Percentiles rank a stretch among this genome's conserved stretches.
phyloP scores from a whole-genome alignment of 2,797 vertebrate genomes.

The Crenichthys baileyi region DNA sequence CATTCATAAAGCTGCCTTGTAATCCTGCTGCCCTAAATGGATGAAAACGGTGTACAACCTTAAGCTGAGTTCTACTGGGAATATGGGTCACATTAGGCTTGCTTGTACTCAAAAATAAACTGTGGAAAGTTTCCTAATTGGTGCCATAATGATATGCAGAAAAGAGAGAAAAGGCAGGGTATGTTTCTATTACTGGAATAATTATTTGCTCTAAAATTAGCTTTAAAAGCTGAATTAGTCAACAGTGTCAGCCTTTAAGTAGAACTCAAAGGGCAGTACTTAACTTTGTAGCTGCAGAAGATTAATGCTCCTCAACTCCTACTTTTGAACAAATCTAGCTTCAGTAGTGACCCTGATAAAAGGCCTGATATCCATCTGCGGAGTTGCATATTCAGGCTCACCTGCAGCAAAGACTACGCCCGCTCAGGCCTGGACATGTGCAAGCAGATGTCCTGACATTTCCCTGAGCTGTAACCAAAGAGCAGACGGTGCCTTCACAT shows the following conservation, averaged over 20 bases:
- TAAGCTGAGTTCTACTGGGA: slow-evolving; percentile 26
- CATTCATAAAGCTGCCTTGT: slow-evolving; percentile 50
- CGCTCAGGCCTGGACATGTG: slow-evolving; percentile 12
- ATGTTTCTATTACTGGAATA: slow-evolving; percentile 8
- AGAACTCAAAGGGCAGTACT: background rate
- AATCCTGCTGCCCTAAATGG: slow-evolving; percentile 29
- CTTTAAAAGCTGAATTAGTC: slow-evolving; percentile 18
- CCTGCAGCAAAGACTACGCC: slow-evolving; percentile 1
- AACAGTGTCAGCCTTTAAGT: slow-evolving; percentile 2
- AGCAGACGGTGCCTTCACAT: background rate
- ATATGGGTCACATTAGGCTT: slow-evolving; percentile 50
- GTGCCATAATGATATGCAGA: slow-evolving; percentile 6
- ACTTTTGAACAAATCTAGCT: background rate
- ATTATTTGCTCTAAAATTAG: slow-evolving; percentile 40
- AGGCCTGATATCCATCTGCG: background rate
- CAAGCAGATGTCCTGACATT: background rate
- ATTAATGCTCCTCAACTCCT: background rate
- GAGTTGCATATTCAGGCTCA: slow-evolving; percentile 7
- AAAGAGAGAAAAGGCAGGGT: slow-evolving; percentile 16
- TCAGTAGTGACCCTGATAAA: background rate
- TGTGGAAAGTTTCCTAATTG: slow-evolving; percentile 35
- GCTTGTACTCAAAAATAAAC: slow-evolving; percentile 34
- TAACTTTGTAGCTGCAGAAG: background rate
- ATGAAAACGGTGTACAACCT: slow-evolving; percentile 27
- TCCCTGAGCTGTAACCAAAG: background rate